Evolutionary conservation across 2,113 vertebrate genomes (phyloP).

Genomic region (Dascyllus trimaculatus): DNA sequence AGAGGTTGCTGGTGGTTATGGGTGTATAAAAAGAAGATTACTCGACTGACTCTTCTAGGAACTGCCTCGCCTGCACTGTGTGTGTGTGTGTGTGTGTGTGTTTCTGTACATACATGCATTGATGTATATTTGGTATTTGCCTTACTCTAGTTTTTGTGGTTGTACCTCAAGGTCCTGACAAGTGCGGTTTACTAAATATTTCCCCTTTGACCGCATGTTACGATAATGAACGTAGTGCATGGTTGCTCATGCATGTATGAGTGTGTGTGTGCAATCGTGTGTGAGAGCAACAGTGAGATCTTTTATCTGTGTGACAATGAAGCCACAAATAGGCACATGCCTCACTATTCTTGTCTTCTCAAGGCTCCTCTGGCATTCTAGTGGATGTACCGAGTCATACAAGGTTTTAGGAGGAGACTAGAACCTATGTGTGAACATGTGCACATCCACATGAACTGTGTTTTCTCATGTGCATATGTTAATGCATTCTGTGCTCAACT

Average conservation of each 20-base stretch:
- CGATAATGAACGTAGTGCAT: slow-evolving; percentile 6
- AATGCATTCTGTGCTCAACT: slow-evolving; percentile 27
- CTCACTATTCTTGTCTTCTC: slow-evolving; percentile 72
- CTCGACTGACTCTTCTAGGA: slow-evolving; percentile 57
- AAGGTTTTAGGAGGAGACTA: slow-evolving; percentile 61
- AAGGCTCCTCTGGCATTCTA: slow-evolving; percentile 69
- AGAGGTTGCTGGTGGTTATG: slow-evolving; percentile 62
- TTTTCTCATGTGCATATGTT: slow-evolving; percentile 8
- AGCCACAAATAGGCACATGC: slow-evolving; percentile 74
- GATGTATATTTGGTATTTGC: background rate
- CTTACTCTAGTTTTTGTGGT: background rate
- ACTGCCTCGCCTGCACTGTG: slow-evolving; percentile 30
- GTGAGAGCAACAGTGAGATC: slow-evolving; percentile 38
- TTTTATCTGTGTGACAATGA: slow-evolving; percentile 72
- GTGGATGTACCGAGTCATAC: slow-evolving; percentile 49
- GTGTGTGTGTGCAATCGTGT: background rate
- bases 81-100: slow-evolving; percentile 19
- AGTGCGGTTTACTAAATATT: slow-evolving; percentile 35
- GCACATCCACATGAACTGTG: slow-evolving; percentile 6
- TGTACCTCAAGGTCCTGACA: slow-evolving; percentile 2
- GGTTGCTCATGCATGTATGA: slow-evolving; percentile 5
- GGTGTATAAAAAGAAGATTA: slow-evolving; percentile 53
- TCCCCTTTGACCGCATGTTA: slow-evolving; percentile 1
- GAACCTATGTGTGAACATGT: slow-evolving; percentile 24
- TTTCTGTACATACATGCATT: slow-evolving; percentile 16